Base-by-base conservation (phyloP, 2,888 invertebrate species). In the Pachymerium ferrugineum region DNA sequence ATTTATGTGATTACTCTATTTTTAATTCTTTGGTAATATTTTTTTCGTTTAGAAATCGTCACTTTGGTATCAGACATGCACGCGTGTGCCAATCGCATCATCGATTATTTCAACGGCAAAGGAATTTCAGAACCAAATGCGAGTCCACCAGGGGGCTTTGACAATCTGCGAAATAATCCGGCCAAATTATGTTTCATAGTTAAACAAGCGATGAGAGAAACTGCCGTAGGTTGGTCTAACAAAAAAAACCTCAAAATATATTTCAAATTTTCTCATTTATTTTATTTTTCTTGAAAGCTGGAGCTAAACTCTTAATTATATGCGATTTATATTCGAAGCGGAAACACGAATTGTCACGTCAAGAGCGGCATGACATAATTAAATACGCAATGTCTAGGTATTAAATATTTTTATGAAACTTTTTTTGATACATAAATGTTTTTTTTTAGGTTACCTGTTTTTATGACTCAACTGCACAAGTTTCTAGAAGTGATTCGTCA, bases 331-430 rank as follows among this genome's bases (percentile, higher is more conserved):
- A 88, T 80, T 86, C 87, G 22, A 87, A 87, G 80, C 85, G 87
- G 77, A 88, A 88, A 79, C 83, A 85, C 42, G 87, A 88, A 78
- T 81, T 89, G 75, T 85, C 87, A 6, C 83, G 86, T 74, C 86
- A 87, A 77, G 89, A 89, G 79, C 84, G 88, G 76, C 86, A 89
- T 79, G 88, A 89, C 81, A 88, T 89, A 28, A 87, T 89, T 75
- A 85, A 87, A 79, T 89, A 88, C 80, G 86, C 88, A 38, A 87
- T 87, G 79, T 87, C 88, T 29, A 82, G 83, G 83, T 70, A 54
- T 14, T 54, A 54, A 8, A n/a, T 54, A 19, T n/a, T 12, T 12
- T 54, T 54, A 54, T 19, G 4, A 16, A 54, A 54, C n/a, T 68
- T 25, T 22, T 22, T 68, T 68, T 25, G 54, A 54, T 6, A 8